Conservation (phyloP, 53 echinoderm and acorn worm genomes). For the Arbacia lixula region DNA sequence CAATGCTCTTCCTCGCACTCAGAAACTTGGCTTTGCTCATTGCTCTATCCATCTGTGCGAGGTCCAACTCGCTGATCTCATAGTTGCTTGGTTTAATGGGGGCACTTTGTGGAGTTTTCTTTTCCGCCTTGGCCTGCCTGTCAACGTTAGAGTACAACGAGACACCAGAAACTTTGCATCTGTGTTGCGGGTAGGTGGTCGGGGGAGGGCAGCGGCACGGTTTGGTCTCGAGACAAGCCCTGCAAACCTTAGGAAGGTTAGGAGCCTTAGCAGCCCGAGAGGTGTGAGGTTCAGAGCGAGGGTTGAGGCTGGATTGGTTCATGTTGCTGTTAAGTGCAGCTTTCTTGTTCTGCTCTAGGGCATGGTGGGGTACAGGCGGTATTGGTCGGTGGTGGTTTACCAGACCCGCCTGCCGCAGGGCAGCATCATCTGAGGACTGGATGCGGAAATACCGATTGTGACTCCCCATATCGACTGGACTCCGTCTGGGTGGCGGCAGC, state of each 20-base stretch:
- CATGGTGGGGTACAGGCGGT: background rate
- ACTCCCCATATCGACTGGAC: conserved; percentile 5
- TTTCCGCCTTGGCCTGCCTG: too few relatives aligned
- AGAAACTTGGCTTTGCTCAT: background rate
- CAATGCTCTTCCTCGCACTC: background rate
- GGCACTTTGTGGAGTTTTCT: too few relatives aligned
- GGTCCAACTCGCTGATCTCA: too few relatives aligned
- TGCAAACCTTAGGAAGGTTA: conserved; percentile 8
- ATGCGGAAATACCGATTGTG: conserved; percentile 46
- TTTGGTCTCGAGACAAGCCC: conserved; percentile 20
- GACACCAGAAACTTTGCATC: too few relatives aligned
- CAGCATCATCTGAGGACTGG: conserved; percentile 27
- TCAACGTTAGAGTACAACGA: too few relatives aligned
- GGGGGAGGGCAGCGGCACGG: conserved; percentile 9
- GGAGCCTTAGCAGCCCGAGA: too few relatives aligned
- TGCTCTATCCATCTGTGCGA: background rate
- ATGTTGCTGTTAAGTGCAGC: conserved; percentile 39
- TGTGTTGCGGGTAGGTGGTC: background rate
- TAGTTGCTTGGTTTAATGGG: too few relatives aligned
- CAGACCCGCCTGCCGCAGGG: background rate
- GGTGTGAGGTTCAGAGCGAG: background rate
- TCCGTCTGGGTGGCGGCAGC: conserved; percentile 13
- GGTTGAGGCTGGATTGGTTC: conserved; percentile 1
- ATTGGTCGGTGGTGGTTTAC: background rate
- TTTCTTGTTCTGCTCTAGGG: conserved; percentile 5